Conservation (phyloP, 2,888 invertebrate genomes). For the Lypha dubia region DNA sequence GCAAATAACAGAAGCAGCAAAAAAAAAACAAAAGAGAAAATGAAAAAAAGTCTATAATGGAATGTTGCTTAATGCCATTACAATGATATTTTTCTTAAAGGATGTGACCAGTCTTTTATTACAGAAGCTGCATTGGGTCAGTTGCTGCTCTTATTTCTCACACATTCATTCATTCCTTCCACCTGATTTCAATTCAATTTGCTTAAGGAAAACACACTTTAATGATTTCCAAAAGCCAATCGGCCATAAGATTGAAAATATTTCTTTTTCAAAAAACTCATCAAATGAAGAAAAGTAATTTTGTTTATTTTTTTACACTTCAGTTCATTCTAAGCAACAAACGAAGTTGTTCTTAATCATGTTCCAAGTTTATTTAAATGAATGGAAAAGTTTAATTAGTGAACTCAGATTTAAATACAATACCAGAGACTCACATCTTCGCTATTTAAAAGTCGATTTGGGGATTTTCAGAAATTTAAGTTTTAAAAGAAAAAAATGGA, state of each 20-base stretch:
- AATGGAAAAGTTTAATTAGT: too few species aligned
- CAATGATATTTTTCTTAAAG: neutral
- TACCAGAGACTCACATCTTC: too few species aligned
- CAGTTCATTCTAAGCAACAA: neutral
- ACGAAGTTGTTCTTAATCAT: too few species aligned
- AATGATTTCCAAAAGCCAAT: conserved; percentile 31
- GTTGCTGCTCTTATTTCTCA: conserved; percentile 5
- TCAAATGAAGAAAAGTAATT: neutral
- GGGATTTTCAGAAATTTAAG: too few species aligned
- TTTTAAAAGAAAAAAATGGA: too few species aligned
- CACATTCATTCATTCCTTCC: neutral
- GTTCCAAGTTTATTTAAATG: too few species aligned
- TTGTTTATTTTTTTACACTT: neutral
- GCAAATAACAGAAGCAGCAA: neutral
- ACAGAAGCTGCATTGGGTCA: too few species aligned
- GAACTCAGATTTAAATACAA: too few species aligned
- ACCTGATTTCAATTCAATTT: conserved; percentile 36
- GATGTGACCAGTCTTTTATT: neutral
- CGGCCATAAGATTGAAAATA: conserved; percentile 17
- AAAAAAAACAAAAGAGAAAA: neutral
- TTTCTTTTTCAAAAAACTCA: neutral
- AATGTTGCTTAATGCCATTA: conserved; percentile 10
- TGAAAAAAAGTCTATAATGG: neutral
- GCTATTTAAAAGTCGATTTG: too few species aligned
- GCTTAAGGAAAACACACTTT: conserved; percentile 38